Conservation (phyloP, 1,140 invertebrate genomes). For the Fopius arisanus region DNA sequence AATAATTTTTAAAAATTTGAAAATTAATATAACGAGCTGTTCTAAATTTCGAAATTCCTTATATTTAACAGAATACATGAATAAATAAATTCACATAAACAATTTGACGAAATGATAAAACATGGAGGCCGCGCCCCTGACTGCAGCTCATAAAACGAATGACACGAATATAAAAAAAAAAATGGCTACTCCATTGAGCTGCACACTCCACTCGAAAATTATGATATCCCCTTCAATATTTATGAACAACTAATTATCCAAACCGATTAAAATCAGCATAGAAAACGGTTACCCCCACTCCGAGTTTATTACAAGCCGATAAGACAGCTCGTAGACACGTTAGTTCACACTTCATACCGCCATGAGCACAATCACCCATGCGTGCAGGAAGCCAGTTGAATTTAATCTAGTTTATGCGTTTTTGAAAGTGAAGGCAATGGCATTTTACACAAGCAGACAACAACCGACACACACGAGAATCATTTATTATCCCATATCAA, state of each 20-base stretch:
- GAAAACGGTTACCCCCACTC: not conserved
- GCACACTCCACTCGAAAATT: no score
- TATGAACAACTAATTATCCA: not conserved
- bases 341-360: constrained; percentile 5
- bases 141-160: no score
- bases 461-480: not conserved
- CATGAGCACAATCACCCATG: not conserved
- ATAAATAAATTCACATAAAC: no score
- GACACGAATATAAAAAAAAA: no score
- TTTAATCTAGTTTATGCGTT: constrained; percentile 4
- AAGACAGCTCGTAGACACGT: constrained; percentile 8
- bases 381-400: constrained; percentile 1
- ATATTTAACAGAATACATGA: no score
- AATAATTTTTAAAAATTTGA: no score
- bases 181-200: no score
- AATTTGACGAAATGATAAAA: no score
- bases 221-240: not conserved
- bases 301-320: not conserved
- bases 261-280: not conserved
- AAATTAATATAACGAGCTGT: no score
- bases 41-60: no score
- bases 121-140: no score
- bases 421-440: constrained; percentile 6
- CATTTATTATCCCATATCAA: not conserved
- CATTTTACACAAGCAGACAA: not conserved